A percentile compares a stretch with the other conserved stretches of the same genome.
These are phyloP conservation scores for Xenus cinereus DNA, from an alignment of 2,113 vertebrate genomes.

Conservation along the genomic window DNA sequence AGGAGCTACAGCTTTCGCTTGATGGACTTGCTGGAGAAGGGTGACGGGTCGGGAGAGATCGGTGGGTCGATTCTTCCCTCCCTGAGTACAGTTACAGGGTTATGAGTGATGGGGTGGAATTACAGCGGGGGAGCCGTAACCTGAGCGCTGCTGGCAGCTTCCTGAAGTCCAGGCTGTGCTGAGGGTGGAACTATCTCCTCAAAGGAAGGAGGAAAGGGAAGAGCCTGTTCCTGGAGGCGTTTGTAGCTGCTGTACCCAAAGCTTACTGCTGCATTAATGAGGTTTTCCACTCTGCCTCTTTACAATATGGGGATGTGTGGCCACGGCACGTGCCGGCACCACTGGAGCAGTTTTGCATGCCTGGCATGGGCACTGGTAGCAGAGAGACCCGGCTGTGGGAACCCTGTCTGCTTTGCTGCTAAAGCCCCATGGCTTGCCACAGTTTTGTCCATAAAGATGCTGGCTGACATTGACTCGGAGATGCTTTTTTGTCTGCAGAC, in stretches of 20 bases:
- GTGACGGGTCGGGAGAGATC: neutral
- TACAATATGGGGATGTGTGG: neutral
- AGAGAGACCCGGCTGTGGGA: neutral
- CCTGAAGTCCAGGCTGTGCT: neutral
- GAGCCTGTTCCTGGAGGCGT: neutral
- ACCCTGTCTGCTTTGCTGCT: neutral
- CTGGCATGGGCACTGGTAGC: neutral
- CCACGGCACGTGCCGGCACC: neutral
- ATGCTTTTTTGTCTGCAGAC: neutral
- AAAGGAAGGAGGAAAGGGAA: neutral
- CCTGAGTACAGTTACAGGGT: neutral
- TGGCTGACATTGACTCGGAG: neutral
- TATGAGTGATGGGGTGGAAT: conserved; percentile 27
- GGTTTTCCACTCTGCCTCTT: neutral
- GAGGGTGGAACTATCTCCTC: neutral
- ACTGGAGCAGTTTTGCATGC: neutral
- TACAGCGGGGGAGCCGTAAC: conserved; percentile 35
- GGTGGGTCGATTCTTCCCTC: neutral
- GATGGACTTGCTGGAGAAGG: neutral
- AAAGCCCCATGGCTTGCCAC: neutral
- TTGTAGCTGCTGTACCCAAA: neutral
- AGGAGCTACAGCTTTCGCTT: neutral
- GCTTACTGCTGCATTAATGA: neutral
- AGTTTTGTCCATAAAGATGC: neutral
- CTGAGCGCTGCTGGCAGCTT: neutral